Evolutionary conservation across 2,888 invertebrate genomes (phyloP).

Genomic region (Meloe dianella): DNA sequence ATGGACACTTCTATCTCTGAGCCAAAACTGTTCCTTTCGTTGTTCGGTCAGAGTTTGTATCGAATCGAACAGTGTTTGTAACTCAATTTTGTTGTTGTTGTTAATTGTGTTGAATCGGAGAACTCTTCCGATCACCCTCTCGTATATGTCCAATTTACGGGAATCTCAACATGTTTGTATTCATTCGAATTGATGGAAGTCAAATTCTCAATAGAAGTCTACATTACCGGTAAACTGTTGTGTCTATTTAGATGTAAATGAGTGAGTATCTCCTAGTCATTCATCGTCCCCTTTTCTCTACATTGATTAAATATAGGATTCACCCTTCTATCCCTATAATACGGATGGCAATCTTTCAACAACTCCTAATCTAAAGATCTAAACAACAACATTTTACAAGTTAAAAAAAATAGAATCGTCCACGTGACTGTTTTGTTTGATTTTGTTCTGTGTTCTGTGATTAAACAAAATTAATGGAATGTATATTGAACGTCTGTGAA

Average conservation of each 20-base stretch:
- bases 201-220: conserved; percentile 49
- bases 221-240: conserved; percentile 52
- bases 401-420: too few relatives aligned
- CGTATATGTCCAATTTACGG: too few relatives aligned
- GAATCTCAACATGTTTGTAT: background rate
- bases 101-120: too few relatives aligned
- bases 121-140: too few relatives aligned
- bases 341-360: conserved; percentile 18
- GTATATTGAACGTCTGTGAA: conserved; percentile 51
- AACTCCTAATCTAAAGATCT: conserved; percentile 6
- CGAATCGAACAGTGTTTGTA: too few relatives aligned
- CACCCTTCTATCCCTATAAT: conserved; percentile 36
- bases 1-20: too few relatives aligned
- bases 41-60: too few relatives aligned
- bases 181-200: conserved; percentile 44
- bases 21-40: too few relatives aligned
- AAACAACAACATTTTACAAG: background rate
- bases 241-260: conserved; percentile 58
- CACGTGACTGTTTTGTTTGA: too few relatives aligned
- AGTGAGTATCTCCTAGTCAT: conserved; percentile 47
- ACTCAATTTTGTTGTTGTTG: too few relatives aligned
- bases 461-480: conserved; percentile 44
- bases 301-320: conserved; percentile 53
- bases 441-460: too few relatives aligned
- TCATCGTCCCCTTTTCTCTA: conserved; percentile 48